Evolutionary conservation across 2,888 invertebrate species (phyloP).

Genomic region (Papilio elwesi): DNA sequence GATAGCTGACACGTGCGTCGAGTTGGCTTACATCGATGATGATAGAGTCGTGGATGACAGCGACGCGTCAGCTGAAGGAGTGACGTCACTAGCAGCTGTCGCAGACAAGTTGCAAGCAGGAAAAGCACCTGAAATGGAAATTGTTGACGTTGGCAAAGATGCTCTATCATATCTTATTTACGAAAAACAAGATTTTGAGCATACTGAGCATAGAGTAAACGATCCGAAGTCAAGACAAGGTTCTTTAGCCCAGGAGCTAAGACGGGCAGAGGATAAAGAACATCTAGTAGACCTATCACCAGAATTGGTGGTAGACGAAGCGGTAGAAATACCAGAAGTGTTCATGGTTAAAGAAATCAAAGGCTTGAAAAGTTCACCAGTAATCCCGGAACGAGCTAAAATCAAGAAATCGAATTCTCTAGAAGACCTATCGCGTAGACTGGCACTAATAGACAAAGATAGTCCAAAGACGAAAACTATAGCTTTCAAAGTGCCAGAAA

Average conservation of each 20-base stretch:
- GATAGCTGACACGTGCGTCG: conserved; percentile 57
- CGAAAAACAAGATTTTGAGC: conserved; percentile 64
- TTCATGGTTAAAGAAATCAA: conserved; percentile 63
- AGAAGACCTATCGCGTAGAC: conserved; percentile 66
- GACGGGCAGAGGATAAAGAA: conserved; percentile 70
- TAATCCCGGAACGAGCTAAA: conserved; percentile 73
- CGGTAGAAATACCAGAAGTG: conserved; percentile 62
- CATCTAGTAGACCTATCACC: conserved; percentile 73
- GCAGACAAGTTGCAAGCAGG: conserved; percentile 25
- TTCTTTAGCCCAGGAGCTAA: conserved; percentile 69
- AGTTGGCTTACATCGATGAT: conserved; percentile 67
- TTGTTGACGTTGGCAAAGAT: conserved; percentile 74
- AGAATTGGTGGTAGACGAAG: conserved; percentile 72
- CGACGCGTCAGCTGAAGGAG: conserved; percentile 47
- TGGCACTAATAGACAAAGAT: conserved; percentile 54
- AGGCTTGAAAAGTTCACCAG: conserved; percentile 62
- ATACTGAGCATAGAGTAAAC: conserved; percentile 44
- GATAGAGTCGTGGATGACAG: conserved; percentile 58
- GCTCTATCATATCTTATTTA: conserved; percentile 73
- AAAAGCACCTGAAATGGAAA: conserved; percentile 51
- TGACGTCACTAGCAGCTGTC: conserved; percentile 47
- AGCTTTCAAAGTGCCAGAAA: conserved; percentile 74
- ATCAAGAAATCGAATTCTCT: conserved; percentile 72
- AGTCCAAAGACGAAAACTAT: conserved; percentile 69
- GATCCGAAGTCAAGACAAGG: conserved; percentile 46